Base-by-base conservation (phyloP, 2,113 vertebrate genomes). In the Origma solitaria region DNA sequence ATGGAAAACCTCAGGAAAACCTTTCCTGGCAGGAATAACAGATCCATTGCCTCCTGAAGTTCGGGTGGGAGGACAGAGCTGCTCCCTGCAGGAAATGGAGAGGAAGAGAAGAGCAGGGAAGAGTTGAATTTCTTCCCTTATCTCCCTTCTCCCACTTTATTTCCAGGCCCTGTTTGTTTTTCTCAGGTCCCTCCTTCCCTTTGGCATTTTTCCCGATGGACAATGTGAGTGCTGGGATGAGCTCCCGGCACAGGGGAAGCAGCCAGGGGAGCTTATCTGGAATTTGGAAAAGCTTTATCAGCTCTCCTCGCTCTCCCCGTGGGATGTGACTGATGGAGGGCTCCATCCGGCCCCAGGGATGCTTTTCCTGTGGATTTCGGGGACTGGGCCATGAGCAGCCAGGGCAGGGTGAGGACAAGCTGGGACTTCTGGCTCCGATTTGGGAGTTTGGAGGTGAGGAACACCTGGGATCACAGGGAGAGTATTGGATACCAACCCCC, bases 111-210 rank as follows among this genome's bases (percentile, higher is more conserved):
- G 35, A 64, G 35, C 15, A 58, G 53, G 21, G 40, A 77, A 28
- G 57, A 54, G 10, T 86, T 88, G 37, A 35, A 2, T 47, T 75
- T 71, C 58, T 81, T 24, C 28, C 22, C 66, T 95, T 91, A 80
- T 95, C 89, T 93, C 64, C 61, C 35, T 11, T 83, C 69, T 58
- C 47, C 44, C 51, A 70, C 65, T 73, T 42, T 94, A 88, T 91
- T 66, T 82, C 57, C 47, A 9, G 27, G 23, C 27, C 15, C 13
- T 69, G 84, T 90, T 96, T 94, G 87, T 76, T 96, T 95, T 92
- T 95, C 95, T 88, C 69, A 61, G 83, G 70, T 31, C 78, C 56
- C 53, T 86, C 47, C 72, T 66, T 28, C 61, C 33, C 24, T 16
- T 31, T 64, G 80, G 42, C 5, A 2, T 50, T 75, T 90, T 84